phyloP scores from a whole-genome alignment of 2,113 vertebrate genomes.

The Bombycilla garrulus region DNA sequence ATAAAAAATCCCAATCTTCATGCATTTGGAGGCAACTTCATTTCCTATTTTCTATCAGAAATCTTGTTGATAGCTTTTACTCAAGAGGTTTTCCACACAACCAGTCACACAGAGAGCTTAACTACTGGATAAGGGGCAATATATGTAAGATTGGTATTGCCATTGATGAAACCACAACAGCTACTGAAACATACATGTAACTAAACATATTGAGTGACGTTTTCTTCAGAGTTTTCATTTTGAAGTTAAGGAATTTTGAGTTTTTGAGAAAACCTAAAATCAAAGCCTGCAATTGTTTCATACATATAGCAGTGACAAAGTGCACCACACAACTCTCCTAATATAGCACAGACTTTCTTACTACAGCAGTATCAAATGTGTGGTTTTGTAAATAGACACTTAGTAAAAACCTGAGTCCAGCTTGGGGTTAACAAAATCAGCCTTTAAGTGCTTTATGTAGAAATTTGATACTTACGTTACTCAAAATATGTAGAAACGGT shows the following conservation, averaged over 20 bases:
- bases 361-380: not conserved
- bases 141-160: not conserved
- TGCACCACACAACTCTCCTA: not conserved
- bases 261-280: not conserved
- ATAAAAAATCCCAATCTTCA: not conserved
- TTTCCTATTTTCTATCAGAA: not conserved
- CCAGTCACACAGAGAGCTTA: not conserved
- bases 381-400: not conserved
- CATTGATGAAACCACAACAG: not conserved
- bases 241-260: not conserved
- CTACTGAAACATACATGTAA: not conserved
- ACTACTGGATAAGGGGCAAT: not conserved
- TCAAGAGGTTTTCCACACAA: not conserved
- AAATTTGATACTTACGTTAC: not conserved
- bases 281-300: not conserved
- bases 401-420: not conserved
- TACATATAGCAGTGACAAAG: not conserved
- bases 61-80: not conserved
- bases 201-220: not conserved
- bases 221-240: not conserved
- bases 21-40: not conserved
- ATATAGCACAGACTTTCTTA: not conserved
- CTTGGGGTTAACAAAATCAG: not conserved
- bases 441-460: not conserved
- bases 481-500: not conserved